These are phyloP conservation scores for Strigops habroptila DNA, from an alignment of 2,113 vertebrate species.

Conservation along the genomic window DNA sequence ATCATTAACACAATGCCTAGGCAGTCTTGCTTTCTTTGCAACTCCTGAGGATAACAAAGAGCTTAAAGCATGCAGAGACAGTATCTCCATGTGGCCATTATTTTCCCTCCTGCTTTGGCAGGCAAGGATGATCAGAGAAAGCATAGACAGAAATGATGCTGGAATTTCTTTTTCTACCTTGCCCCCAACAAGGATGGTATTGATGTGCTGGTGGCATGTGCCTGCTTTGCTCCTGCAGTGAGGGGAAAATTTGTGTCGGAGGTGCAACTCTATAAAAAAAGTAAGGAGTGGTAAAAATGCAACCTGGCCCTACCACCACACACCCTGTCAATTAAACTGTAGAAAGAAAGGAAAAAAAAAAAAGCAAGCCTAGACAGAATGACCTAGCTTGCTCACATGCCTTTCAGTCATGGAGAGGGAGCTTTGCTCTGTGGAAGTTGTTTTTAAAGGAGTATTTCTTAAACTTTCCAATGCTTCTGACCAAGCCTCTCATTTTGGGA, in stretches of 20 bases:
- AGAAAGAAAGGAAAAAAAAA: neutral
- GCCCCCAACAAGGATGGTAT: rapidly evolving
- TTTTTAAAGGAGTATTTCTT: slow-evolving; percentile 31
- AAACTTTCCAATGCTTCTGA: slow-evolving; percentile 51
- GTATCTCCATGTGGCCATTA: neutral
- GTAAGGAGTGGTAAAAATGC: neutral
- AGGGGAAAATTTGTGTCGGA: neutral
- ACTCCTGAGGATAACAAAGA: neutral
- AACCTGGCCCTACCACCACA: neutral
- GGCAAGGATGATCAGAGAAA: neutral
- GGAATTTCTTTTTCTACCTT: neutral
- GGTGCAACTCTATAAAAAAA: neutral
- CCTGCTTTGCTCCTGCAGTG: neutral
- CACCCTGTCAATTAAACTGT: neutral
- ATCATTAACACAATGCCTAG: neutral
- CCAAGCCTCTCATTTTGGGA: slow-evolving; percentile 45
- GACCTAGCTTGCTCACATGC: neutral
- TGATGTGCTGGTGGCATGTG: neutral
- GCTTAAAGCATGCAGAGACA: neutral
- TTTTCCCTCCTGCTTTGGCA: neutral
- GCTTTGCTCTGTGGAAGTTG: neutral
- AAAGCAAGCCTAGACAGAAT: neutral
- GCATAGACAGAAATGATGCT: neutral
- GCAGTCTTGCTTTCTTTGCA: neutral
- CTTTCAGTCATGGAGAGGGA: neutral